These are phyloP conservation scores for Podarcis lilfordi DNA, from an alignment of 2,797 vertebrate species.

Conservation along the genomic window DNA sequence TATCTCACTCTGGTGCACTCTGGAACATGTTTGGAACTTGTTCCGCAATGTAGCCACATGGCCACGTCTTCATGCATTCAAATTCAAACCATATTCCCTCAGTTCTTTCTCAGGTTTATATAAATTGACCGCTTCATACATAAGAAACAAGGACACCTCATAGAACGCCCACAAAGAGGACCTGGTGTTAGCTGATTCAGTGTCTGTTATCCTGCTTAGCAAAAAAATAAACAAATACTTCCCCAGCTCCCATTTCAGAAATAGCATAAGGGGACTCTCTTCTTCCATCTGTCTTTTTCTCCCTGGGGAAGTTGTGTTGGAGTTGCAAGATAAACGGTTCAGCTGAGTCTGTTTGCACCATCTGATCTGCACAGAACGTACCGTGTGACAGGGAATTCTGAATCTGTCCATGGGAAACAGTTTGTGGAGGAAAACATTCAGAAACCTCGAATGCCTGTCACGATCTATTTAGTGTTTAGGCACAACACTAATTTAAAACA, in stretches of 20 bases:
- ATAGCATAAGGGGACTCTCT: neutral
- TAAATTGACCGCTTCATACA: neutral
- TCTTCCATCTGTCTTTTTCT: slow-evolving; percentile 21
- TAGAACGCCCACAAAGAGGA: neutral
- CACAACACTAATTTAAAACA: slow-evolving; percentile 37
- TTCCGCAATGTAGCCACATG: neutral
- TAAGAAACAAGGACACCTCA: neutral
- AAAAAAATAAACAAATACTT: neutral
- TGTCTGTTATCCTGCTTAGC: neutral
- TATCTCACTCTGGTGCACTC: neutral
- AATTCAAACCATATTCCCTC: neutral
- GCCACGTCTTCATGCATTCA: neutral
- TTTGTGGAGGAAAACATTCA: slow-evolving; percentile 13
- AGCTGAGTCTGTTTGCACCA: slow-evolving; percentile 4
- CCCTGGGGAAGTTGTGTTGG: neutral
- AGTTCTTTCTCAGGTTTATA: neutral
- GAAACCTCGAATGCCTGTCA: slow-evolving; percentile 28
- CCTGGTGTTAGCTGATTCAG: neutral
- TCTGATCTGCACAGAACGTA: slow-evolving; percentile 22
- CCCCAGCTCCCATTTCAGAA: neutral
- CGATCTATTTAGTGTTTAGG: slow-evolving; percentile 42
- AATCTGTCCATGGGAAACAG: slow-evolving; percentile 18
- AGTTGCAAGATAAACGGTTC: slow-evolving; percentile 11
- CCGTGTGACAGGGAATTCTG: slow-evolving; percentile 27
- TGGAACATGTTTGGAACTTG: no score